A percentile compares a stretch with the other conserved stretches of the same genome.
Evolutionary conservation across 2,888 invertebrate genomes (phyloP).

Genomic region (Lapara coniferarum): DNA sequence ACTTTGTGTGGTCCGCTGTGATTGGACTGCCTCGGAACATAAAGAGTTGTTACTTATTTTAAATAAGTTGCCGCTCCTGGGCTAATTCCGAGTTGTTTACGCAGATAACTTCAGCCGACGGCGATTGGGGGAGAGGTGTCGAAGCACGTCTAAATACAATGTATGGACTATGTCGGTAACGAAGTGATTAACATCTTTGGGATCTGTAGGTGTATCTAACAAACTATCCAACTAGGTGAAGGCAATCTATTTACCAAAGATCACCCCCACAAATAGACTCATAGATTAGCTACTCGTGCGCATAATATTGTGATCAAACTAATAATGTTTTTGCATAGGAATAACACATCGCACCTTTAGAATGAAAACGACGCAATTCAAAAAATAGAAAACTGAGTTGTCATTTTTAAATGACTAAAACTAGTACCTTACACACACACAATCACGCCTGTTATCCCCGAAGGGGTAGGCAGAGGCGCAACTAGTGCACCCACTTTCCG

Average conservation of each 20-base stretch:
- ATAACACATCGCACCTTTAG: neutral
- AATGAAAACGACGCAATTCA: no score
- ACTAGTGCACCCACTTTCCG: no score
- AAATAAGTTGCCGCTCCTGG: slow-evolving; percentile 5
- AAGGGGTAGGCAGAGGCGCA: no score
- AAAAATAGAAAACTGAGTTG: no score
- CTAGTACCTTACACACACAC: no score
- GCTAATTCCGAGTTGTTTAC: slow-evolving; percentile 3
- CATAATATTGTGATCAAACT: neutral
- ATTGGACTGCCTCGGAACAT: slow-evolving; percentile 22
- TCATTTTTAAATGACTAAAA: no score
- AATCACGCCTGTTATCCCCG: no score
- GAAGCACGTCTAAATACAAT: neutral
- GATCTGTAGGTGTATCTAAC: neutral
- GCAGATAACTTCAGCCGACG: neutral
- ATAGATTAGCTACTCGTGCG: neutral
- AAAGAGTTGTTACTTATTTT: slow-evolving; percentile 21
- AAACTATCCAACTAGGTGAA: neutral
- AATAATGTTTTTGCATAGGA: neutral
- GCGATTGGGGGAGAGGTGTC: neutral
- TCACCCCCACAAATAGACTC: neutral
- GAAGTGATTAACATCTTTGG: neutral
- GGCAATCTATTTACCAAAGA: slow-evolving; percentile 2
- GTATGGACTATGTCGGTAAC: neutral
- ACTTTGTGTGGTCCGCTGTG: slow-evolving; percentile 22